Percentiles rank a stretch among this genome's conserved stretches.
Evolutionary conservation across 2,797 vertebrate species (phyloP).

Genomic region (Scolopax rusticola): DNA sequence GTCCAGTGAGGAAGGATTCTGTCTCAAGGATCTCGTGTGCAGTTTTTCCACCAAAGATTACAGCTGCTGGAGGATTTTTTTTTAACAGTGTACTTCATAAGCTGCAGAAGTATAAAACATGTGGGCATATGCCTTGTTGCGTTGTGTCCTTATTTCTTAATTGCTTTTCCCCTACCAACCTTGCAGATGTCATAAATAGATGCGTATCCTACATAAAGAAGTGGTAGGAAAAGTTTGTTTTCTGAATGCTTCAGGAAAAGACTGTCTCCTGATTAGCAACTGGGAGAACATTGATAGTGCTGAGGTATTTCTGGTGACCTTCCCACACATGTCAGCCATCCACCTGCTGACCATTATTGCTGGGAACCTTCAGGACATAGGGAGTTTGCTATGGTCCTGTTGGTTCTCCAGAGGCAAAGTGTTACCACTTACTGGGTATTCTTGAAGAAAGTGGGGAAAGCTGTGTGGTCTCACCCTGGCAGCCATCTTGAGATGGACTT

Average conservation of each 20-base stretch:
- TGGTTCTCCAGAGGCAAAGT: neutral
- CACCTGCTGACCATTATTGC: neutral
- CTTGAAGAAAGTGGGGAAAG: neutral
- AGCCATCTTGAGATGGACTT: neutral
- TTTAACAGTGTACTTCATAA: neutral
- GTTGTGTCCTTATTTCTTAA: neutral
- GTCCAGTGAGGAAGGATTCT: neutral
- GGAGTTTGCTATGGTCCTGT: neutral
- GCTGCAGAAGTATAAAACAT: neutral
- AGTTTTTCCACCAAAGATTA: neutral
- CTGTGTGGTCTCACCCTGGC: neutral
- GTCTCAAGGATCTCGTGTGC: neutral
- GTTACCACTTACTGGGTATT: neutral
- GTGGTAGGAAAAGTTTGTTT: neutral
- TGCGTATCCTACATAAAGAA: neutral
- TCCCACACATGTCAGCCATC: neutral
- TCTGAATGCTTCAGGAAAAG: neutral
- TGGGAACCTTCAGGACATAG: neutral
- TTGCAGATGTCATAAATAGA: neutral
- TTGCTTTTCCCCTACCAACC: neutral
- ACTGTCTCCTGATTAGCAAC: accelerated
- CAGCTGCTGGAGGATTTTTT: neutral
- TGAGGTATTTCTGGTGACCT: neutral
- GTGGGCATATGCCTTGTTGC: neutral
- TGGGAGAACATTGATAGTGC: neutral